A percentile compares a stretch with the other conserved stretches of the same genome.
These are phyloP conservation scores for Sebastes taczanowskii DNA, from an alignment of 2,797 vertebrate genomes.

Conservation along the genomic window DNA sequence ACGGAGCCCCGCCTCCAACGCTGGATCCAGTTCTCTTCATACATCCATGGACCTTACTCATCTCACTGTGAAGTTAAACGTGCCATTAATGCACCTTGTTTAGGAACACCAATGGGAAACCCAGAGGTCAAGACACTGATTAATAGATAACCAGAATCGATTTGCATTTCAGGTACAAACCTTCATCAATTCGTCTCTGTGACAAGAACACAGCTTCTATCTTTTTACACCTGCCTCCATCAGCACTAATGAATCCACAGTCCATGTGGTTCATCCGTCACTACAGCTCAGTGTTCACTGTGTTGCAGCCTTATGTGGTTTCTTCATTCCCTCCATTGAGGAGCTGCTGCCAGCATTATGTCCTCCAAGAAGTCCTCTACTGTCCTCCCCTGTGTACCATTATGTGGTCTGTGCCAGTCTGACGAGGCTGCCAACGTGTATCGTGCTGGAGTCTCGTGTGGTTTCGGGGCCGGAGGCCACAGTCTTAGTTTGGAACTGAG, in stretches of 20 bases:
- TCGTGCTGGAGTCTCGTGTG: slow-evolving; percentile 43
- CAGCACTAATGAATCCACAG: background rate
- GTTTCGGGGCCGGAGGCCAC: slow-evolving; percentile 54
- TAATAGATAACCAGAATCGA: background rate
- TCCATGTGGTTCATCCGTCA: background rate
- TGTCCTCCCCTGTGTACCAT: slow-evolving; percentile 27
- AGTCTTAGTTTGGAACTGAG: slow-evolving; percentile 64
- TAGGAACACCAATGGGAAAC: background rate
- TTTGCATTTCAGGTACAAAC: background rate
- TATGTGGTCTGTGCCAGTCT: slow-evolving; percentile 44
- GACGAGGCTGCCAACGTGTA: slow-evolving; percentile 29
- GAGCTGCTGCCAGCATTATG: slow-evolving; percentile 11
- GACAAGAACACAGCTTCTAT: background rate
- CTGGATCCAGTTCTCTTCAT: too few species aligned
- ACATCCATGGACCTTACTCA: too few species aligned
- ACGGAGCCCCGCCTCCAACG: too few species aligned
- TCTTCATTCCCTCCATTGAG: background rate
- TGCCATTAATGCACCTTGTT: background rate
- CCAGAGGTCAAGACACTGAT: background rate
- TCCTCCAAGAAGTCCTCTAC: background rate
- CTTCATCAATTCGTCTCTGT: background rate
- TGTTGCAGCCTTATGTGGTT: slow-evolving; percentile 1
- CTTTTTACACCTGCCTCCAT: background rate
- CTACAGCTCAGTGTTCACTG: slow-evolving; percentile 5
- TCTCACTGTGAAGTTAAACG: background rate